Conservation (phyloP, 2,797 vertebrate species). For the Melanotaenia parkinsoni region DNA sequence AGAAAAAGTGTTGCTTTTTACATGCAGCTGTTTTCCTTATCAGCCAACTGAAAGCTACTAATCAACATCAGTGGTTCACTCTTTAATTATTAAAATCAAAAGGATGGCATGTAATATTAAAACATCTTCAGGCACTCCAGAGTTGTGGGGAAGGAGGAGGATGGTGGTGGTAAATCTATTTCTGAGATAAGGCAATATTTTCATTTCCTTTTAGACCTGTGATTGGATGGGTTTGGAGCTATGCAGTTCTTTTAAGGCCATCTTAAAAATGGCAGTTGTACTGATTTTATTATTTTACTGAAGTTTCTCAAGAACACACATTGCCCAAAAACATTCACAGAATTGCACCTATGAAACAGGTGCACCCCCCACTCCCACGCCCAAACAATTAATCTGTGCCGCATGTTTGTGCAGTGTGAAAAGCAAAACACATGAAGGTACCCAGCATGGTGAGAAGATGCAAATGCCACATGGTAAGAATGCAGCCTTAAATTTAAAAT, state of each 20-base stretch:
- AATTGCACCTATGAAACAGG: constrained; percentile 11
- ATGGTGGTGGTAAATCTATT: constrained; percentile 43
- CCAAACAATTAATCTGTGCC: constrained; percentile 1
- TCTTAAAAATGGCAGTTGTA: constrained; percentile 40
- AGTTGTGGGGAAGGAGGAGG: constrained; percentile 56
- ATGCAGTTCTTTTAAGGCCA: constrained; percentile 25
- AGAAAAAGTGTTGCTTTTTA: constrained; percentile 57
- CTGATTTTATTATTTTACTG: constrained; percentile 28
- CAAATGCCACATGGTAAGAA: constrained; percentile 41
- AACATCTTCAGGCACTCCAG: constrained; percentile 76
- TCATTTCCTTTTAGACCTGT: constrained; percentile 61
- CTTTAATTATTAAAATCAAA: constrained; percentile 83
- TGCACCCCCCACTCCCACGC: not conserved
- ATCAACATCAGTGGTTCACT: constrained; percentile 78
- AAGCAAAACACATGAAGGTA: constrained; percentile 30
- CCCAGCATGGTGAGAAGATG: constrained; percentile 22
- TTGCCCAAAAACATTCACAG: not conserved
- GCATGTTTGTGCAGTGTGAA: constrained; percentile 25
- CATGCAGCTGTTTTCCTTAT: constrained; percentile 59
- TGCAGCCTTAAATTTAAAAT: constrained; percentile 41
- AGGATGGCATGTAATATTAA: constrained; percentile 85
- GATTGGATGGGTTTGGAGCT: constrained; percentile 43
- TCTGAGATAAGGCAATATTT: constrained; percentile 65
- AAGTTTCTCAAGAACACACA: constrained; percentile 12
- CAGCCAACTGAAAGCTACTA: constrained; percentile 71